phyloP scores from a whole-genome alignment of 2,797 vertebrate genomes.

The Diplodus sargus region DNA sequence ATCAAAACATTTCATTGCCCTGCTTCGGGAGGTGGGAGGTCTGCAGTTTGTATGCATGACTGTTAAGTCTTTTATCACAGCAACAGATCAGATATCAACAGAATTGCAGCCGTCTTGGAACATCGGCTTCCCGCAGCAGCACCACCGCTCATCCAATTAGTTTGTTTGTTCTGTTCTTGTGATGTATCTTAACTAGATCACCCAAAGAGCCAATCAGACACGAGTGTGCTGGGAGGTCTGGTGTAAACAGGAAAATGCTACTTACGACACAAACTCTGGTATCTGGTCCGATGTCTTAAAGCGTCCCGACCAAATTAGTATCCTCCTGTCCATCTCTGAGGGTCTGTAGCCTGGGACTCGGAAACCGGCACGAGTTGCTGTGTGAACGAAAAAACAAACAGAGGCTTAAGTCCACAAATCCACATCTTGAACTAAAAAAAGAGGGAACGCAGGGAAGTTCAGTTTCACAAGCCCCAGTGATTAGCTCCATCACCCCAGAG shows the following conservation, averaged over 20 bases:
- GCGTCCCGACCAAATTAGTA: conserved; percentile 91
- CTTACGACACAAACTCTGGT: conserved; percentile 93
- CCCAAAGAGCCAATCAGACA: conserved; percentile 32
- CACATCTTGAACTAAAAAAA: conserved; percentile 22
- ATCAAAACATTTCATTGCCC: neutral
- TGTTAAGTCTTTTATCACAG: conserved; percentile 51
- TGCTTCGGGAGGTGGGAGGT: conserved; percentile 9
- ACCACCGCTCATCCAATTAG: conserved; percentile 44
- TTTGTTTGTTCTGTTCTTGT: conserved; percentile 39
- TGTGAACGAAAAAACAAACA: conserved; percentile 34
- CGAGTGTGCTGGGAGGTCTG: conserved; percentile 50
- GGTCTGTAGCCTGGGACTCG: conserved; percentile 88
- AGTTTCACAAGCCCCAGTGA: conserved; percentile 43
- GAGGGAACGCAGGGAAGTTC: neutral
- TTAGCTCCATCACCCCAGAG: conserved; percentile 22
- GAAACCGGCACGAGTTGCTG: conserved; percentile 65
- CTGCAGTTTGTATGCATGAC: conserved; percentile 50
- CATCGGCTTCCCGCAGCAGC: conserved; percentile 31
- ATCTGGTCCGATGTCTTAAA: conserved; percentile 93
- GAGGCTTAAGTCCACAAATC: neutral
- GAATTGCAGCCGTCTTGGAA: conserved; percentile 44
- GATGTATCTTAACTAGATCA: conserved; percentile 52
- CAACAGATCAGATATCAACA: conserved; percentile 58
- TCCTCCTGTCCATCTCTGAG: conserved; percentile 86
- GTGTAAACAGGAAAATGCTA: conserved; percentile 79